Conservation (phyloP, 2,888 invertebrate genomes). For the Galeruca laticollis region DNA sequence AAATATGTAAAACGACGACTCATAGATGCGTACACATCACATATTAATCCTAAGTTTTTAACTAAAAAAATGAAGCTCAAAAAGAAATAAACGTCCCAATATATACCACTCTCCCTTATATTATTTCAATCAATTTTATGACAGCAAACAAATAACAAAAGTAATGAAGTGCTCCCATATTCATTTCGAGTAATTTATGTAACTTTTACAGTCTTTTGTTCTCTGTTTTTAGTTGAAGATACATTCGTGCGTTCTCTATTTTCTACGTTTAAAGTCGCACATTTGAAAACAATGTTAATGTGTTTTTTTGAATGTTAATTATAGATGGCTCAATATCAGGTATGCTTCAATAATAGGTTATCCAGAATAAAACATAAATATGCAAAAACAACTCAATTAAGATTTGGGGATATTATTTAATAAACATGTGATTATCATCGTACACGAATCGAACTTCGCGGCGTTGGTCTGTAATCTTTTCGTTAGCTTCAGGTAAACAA, state of each 20-base stretch:
- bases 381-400: slow-evolving; percentile 2
- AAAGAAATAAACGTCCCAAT: too few relatives aligned
- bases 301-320: slow-evolving; percentile 4
- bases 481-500: not conserved
- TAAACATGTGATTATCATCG: not conserved
- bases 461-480: not conserved
- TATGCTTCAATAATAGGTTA: slow-evolving; percentile 4
- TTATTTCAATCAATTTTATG: too few relatives aligned
- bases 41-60: too few relatives aligned
- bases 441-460: not conserved
- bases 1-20: too few relatives aligned
- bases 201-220: too few relatives aligned
- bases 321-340: not conserved
- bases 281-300: not conserved
- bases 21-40: too few relatives aligned
- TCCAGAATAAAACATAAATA: not conserved
- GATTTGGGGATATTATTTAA: not conserved
- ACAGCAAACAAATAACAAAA: too few relatives aligned
- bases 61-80: too few relatives aligned
- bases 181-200: too few relatives aligned
- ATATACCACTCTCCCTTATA: too few relatives aligned
- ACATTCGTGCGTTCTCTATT: not conserved
- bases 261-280: not conserved
- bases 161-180: too few relatives aligned
- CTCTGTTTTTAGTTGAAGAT: not conserved